Percentiles rank a stretch among this genome's conserved stretches.
Evolutionary conservation across 2,797 vertebrate genomes (phyloP).

Genomic region (Brotula barbata): DNA sequence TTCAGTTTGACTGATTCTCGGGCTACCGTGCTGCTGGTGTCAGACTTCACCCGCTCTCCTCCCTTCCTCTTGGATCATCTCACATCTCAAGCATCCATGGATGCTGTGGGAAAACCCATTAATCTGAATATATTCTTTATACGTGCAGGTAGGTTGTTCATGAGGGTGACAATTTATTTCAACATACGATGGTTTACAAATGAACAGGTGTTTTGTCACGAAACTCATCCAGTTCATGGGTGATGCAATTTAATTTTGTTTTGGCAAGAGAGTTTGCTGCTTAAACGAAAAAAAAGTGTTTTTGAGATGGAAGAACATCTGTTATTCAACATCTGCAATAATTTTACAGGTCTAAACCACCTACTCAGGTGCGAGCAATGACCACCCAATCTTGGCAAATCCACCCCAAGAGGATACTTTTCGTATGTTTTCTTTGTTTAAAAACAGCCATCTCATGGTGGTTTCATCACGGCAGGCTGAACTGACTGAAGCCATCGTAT

Average conservation of each 20-base stretch:
- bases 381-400: neutral
- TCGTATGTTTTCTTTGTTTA: constrained; percentile 3
- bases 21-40: constrained; percentile 43
- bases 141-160: constrained; percentile 5
- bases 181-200: neutral
- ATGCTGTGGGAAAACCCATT: constrained; percentile 3
- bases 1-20: constrained; percentile 42
- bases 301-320: constrained; percentile 7
- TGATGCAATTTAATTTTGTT: neutral
- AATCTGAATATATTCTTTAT: neutral
- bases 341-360: constrained; percentile 13
- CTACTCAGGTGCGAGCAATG: neutral
- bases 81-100: constrained; percentile 23
- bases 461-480: neutral
- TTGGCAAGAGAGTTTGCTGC: neutral
- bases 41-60: constrained; percentile 29
- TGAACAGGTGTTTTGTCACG: constrained; percentile 2
- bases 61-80: constrained; percentile 6
- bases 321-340: constrained; percentile 15
- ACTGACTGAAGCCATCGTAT: neutral
- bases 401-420: constrained; percentile 3
- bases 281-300: too few species aligned
- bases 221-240: neutral
- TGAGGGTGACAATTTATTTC: neutral
- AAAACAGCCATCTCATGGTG: constrained; percentile 9